phyloP scores from a whole-genome alignment of 2,888 invertebrate species.

The Elysia crispata region DNA sequence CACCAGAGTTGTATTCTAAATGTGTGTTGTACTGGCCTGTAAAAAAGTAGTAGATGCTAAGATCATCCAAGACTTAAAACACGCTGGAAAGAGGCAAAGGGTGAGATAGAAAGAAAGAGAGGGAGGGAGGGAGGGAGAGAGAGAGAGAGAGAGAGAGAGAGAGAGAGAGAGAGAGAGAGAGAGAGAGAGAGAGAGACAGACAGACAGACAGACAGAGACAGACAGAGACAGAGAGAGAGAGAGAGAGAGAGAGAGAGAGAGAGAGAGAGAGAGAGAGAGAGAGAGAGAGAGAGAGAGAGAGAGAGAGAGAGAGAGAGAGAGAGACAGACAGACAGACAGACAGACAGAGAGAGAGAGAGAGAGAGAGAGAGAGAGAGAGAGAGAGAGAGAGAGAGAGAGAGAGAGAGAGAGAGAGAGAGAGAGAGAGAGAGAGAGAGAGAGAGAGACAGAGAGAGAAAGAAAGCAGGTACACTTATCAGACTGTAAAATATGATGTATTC shows the following conservation, averaged over 20 bases:
- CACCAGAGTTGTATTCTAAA: conserved; percentile 71
- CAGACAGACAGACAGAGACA: no score
- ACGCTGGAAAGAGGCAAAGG: no score
- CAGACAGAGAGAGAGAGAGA: conserved; percentile 23
- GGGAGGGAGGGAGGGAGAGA: no score
- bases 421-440: conserved; percentile 16
- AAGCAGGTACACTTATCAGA: no score
- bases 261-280: conserved; percentile 24
- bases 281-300: conserved; percentile 2
- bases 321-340: neutral
- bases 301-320: conserved; percentile 6
- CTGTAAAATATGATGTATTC: no score
- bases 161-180: conserved; percentile 16
- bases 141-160: no score
- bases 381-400: conserved; percentile 23
- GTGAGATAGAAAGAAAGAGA: no score
- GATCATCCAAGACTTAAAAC: no score
- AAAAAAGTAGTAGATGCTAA: no score
- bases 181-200: conserved; percentile 17
- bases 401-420: conserved; percentile 23
- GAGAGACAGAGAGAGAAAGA: conserved; percentile 6
- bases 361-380: conserved; percentile 16
- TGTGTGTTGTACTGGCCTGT: conserved; percentile 63
- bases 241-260: conserved; percentile 3
- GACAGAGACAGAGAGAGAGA: no score